Conservation (phyloP, 2,113 vertebrate genomes). For the Tenrec ecaudatus region DNA sequence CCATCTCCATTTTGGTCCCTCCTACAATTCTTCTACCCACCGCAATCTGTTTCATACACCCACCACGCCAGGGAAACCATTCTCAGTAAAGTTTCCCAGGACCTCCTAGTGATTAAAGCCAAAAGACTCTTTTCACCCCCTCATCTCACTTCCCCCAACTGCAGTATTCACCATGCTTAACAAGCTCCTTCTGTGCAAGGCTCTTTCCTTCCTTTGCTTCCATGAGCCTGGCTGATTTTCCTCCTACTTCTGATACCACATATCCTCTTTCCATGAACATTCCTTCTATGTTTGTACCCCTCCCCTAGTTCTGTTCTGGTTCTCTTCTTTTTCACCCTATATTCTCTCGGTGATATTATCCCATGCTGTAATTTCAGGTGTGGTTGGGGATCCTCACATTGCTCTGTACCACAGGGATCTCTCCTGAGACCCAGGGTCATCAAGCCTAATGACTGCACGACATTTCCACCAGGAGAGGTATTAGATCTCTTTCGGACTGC, state of each 20-base stretch:
- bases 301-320: constrained; percentile 42
- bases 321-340: constrained; percentile 52
- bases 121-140: constrained; percentile 62
- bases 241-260: constrained; percentile 59
- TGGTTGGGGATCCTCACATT: neutral
- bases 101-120: constrained; percentile 68
- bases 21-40: constrained; percentile 77
- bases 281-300: constrained; percentile 16
- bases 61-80: constrained; percentile 65
- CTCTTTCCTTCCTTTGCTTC: constrained; percentile 63
- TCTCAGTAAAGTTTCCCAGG: constrained; percentile 66
- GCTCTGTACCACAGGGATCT: constrained; percentile 27
- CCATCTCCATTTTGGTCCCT: constrained; percentile 76
- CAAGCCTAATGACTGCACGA: neutral
- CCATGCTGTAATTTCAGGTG: constrained; percentile 12
- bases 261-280: constrained; percentile 45
- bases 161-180: constrained; percentile 58
- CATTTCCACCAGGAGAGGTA: neutral
- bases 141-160: constrained; percentile 44
- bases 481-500: neutral
- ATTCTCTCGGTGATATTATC: constrained; percentile 10
- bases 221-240: constrained; percentile 51
- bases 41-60: constrained; percentile 75
- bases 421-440: neutral
- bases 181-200: constrained; percentile 41